Evolutionary conservation across 2,113 vertebrate species (phyloP).

Genomic region (Xyliphius kryptos): DNA sequence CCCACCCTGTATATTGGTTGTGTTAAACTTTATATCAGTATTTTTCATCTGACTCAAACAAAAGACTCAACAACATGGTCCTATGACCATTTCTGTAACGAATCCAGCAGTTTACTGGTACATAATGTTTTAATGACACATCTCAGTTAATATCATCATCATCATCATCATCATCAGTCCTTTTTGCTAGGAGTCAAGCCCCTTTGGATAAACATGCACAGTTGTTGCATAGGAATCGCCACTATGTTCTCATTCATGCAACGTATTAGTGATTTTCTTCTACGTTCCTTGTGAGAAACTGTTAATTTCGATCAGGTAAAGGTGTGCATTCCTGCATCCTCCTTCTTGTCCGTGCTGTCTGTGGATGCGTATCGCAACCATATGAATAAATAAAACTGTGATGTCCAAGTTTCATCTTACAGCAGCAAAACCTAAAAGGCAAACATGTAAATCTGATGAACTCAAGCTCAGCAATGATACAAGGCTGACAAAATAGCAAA

Average conservation of each 20-base stretch:
- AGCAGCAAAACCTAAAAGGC: too few relatives aligned
- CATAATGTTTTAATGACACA: slow-evolving; percentile 49
- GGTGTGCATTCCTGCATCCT: too few relatives aligned
- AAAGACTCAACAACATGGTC: slow-evolving; percentile 31
- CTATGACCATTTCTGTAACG: slow-evolving; percentile 46
- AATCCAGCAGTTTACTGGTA: slow-evolving; percentile 43
- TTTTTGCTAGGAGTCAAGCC: slow-evolving; percentile 37
- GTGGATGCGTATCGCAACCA: too few relatives aligned
- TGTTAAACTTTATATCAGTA: too few relatives aligned
- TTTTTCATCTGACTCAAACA: too few relatives aligned
- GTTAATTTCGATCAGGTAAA: slow-evolving; percentile 35
- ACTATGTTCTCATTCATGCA: slow-evolving; percentile 51
- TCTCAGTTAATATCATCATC: slow-evolving; percentile 41
- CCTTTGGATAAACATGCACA: slow-evolving; percentile 50
- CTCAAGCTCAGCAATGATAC: too few relatives aligned
- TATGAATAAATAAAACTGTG: too few relatives aligned
- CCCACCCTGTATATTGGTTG: too few relatives aligned
- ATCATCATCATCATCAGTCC: slow-evolving; percentile 23
- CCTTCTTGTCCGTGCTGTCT: too few relatives aligned
- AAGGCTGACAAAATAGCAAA: too few relatives aligned
- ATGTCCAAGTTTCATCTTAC: too few relatives aligned
- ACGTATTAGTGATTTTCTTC: slow-evolving; percentile 47
- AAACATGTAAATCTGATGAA: too few relatives aligned
- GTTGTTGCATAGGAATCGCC: slow-evolving; percentile 49
- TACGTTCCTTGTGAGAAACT: slow-evolving; percentile 41